Base-by-base conservation (phyloP, 2,888 invertebrate species). In the Xestia rhomboidea region DNA sequence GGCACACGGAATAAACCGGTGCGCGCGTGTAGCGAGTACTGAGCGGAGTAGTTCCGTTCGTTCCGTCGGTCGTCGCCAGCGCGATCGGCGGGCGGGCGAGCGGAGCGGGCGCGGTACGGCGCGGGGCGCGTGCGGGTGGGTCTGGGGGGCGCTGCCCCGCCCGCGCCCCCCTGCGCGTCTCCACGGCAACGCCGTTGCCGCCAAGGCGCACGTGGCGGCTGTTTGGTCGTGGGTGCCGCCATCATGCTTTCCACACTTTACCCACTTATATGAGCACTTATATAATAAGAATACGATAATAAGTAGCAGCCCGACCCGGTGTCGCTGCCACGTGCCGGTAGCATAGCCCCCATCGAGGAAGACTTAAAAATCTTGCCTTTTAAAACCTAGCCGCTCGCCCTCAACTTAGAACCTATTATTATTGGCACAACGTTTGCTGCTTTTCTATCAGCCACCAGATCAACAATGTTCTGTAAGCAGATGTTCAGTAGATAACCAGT, bases 91-190 rank as follows among this genome's bases (percentile, higher is more conserved):
- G 82, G 82, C 83, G 82, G 85, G 84, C 82, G 83, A 74, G 81
- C 83, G 87, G 81, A 73, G 81, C 81, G 79, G 79, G 83, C 79
- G 84, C 83, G 83, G 74, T 64, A 73, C 68, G 79, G 85, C 79
- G 84, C 73, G 85, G 73, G 81, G 84, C 76, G 73, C 34, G 38
- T 38, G 79, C 81, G 76, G 83, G 86, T 68, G 81, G 83, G 92
- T 4, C 90, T 41, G 93, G 88, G 93, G 93, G 90, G 91, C 93
- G 92, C 92, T 93, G 94, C 94, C 94, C 94, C 94, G 91, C 91
- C 91, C 89, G 84, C 87, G 73, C 79, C 82, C 77, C 80, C 81
- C 87, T 67, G 81, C 73, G 73, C 87, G 88, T 87, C 82, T 76
- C 88, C 88, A 85, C 72, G 87, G 87, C 83, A 87, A 87, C 87